A percentile compares a stretch with the other conserved stretches of the same genome.
These are phyloP conservation scores for Styela clava DNA, from an alignment of 23 tunicate genomes.

Conservation along the genomic window DNA sequence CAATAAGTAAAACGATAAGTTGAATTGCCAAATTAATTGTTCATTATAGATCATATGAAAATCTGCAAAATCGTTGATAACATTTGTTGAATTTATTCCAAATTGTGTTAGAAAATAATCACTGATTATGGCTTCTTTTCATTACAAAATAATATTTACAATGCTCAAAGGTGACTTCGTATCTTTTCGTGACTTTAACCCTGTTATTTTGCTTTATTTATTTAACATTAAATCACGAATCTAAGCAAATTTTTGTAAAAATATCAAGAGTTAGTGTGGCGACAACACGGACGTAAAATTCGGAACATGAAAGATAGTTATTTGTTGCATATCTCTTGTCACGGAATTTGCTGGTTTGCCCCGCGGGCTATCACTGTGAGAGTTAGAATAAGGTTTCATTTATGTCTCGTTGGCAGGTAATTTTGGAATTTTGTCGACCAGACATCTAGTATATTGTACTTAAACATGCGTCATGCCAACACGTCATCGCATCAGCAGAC, in stretches of 20 bases:
- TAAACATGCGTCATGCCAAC: not conserved
- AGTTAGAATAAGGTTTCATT: not conserved
- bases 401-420: not conserved
- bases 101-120: no score
- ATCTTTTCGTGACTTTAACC: not conserved
- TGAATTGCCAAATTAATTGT: no score
- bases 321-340: not conserved
- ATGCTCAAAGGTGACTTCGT: no score
- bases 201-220: not conserved
- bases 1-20: no score
- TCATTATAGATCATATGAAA: no score
- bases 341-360: conserved; percentile 27
- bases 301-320: not conserved
- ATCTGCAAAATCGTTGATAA: no score
- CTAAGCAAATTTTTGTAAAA: not conserved
- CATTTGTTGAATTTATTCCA: no score
- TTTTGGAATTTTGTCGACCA: not conserved
- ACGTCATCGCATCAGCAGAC: not conserved
- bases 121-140: no score
- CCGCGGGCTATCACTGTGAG: conserved; percentile 14
- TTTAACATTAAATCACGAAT: not conserved
- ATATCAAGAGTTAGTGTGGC: not conserved
- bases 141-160: no score
- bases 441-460: not conserved
- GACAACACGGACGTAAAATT: not conserved